Evolutionary conservation across 2,797 vertebrate genomes (phyloP).

Genomic region (Carduelis carduelis): DNA sequence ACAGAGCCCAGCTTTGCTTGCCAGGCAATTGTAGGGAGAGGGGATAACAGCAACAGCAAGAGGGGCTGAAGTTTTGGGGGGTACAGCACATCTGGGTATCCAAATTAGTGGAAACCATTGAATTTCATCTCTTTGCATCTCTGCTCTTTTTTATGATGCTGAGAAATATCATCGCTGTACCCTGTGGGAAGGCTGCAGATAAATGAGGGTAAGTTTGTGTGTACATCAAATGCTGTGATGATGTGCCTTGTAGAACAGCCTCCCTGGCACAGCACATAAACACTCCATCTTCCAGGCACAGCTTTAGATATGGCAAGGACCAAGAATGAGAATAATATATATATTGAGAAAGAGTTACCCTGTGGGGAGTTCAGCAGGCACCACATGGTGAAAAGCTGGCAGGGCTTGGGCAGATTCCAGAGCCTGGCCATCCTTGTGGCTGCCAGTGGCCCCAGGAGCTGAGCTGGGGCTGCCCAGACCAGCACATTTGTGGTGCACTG

Average conservation of each 20-base stretch:
- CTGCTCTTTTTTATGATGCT: background rate
- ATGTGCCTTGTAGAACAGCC: background rate
- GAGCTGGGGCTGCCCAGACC: background rate
- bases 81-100: background rate
- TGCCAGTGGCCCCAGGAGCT: background rate
- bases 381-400: background rate
- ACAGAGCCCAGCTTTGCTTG: background rate
- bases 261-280: background rate
- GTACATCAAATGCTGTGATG: background rate
- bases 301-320: background rate
- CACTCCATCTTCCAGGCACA: background rate
- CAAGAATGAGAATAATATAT: background rate
- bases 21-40: rapidly evolving
- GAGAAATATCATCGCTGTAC: background rate
- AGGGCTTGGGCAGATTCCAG: rapidly evolving
- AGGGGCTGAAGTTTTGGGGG: background rate
- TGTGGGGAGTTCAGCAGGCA: background rate
- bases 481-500: rapidly evolving
- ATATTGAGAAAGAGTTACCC: background rate
- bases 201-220: background rate
- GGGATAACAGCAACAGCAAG: background rate
- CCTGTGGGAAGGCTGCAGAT: background rate
- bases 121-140: background rate
- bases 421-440: background rate
- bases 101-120: background rate